Evolutionary conservation across 1,140 invertebrate genomes (phyloP).

Genomic region (Venturia canescens): DNA sequence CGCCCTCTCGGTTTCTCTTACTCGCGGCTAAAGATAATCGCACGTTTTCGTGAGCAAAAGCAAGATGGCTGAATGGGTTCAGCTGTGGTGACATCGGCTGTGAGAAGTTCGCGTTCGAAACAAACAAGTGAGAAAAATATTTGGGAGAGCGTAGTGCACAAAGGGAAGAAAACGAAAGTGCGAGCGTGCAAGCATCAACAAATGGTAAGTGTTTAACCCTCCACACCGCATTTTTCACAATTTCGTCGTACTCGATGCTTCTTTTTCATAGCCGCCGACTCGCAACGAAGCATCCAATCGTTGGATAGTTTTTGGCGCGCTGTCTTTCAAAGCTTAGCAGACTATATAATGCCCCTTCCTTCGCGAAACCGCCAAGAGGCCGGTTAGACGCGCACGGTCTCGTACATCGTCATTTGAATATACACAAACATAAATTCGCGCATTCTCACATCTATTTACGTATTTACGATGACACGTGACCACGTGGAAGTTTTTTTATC

Average conservation of each 20-base stretch:
- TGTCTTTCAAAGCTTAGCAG: constrained; percentile 39
- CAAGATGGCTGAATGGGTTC: constrained; percentile 44
- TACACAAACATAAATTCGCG: background rate
- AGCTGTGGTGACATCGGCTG: constrained; percentile 42
- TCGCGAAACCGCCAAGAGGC: background rate
- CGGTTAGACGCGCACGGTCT: constrained; percentile 1
- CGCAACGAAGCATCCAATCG: background rate
- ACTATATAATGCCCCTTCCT: constrained; percentile 15
- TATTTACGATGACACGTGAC: background rate
- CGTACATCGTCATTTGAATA: background rate
- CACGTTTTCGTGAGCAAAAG: background rate
- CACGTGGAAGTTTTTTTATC: too few species aligned
- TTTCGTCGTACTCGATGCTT: background rate
- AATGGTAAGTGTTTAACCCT: constrained; percentile 24
- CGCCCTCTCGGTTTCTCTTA: background rate
- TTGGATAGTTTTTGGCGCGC: constrained; percentile 40
- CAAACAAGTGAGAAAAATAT: background rate
- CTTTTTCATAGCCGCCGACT: background rate
- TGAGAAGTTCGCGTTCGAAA: constrained; percentile 38
- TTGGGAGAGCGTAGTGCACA: background rate
- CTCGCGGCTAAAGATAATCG: background rate
- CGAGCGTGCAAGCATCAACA: background rate
- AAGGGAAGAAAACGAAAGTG: constrained; percentile 21
- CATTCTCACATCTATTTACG: background rate
- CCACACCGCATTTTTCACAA: background rate